Evolutionary conservation across 2,797 vertebrate genomes (phyloP).

Genomic region (Cirrhinus mrigala): DNA sequence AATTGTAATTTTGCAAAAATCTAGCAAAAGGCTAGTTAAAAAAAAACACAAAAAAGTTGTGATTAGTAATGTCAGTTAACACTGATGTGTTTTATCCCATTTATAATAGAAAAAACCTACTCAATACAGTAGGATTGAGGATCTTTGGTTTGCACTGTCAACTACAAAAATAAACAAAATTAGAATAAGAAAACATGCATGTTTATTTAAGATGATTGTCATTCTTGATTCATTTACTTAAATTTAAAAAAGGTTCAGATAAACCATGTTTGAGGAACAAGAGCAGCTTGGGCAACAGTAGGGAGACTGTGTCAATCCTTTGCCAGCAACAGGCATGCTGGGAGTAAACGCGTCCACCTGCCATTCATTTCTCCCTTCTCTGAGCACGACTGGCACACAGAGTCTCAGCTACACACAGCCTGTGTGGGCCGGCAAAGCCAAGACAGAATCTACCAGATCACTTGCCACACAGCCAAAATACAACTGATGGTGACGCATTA

Average conservation of each 20-base stretch:
- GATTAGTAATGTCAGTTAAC: neutral
- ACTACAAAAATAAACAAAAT: neutral
- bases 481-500: slow-evolving; percentile 39
- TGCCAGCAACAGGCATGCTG: slow-evolving; percentile 73
- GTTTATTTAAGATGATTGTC: neutral
- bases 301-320: slow-evolving; percentile 73
- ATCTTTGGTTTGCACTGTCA: neutral
- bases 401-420: slow-evolving; percentile 45
- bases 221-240: slow-evolving; percentile 11
- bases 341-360: slow-evolving; percentile 72
- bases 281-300: slow-evolving; percentile 81
- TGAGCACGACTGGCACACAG: slow-evolving; percentile 51
- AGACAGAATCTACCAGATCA: slow-evolving; percentile 25
- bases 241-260: neutral
- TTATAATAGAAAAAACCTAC: neutral
- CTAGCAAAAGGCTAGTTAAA: neutral
- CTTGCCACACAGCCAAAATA: slow-evolving; percentile 12
- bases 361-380: slow-evolving; percentile 67
- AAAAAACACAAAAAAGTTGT: neutral
- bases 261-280: slow-evolving; percentile 55
- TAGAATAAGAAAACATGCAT: neutral
- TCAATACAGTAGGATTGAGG: neutral
- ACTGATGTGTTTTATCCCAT: neutral
- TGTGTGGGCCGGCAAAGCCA: slow-evolving; percentile 43
- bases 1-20: neutral